phyloP scores from a whole-genome alignment of 2,888 invertebrate genomes.

The Suillia variegata region DNA sequence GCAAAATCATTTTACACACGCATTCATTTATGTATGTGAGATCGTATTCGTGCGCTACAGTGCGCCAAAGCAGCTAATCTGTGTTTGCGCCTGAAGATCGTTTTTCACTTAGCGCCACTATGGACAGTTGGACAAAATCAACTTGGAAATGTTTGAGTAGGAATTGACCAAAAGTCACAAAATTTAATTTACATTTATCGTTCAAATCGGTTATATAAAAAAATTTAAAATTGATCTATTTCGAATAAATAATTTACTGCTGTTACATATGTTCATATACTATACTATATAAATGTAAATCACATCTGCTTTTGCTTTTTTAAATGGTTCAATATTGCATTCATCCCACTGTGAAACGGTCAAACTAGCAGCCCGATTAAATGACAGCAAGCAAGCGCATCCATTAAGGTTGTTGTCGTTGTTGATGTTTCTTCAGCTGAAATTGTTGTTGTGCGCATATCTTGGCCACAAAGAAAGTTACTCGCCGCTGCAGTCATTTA shows the following conservation, averaged over 20 bases:
- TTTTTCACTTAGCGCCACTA: slow-evolving; percentile 3
- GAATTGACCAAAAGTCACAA: no score
- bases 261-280: no score
- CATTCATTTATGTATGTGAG: background rate
- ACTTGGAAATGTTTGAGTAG: no score
- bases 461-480: background rate
- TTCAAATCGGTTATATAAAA: no score
- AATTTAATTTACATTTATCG: no score
- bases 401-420: slow-evolving; percentile 19
- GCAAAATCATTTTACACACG: background rate
- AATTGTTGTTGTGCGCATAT: slow-evolving; percentile 12
- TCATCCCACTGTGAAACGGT: no score
- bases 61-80: background rate
- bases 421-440: slow-evolving; percentile 16
- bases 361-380: background rate
- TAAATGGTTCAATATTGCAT: no score
- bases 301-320: no score
- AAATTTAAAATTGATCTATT: no score
- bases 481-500: background rate
- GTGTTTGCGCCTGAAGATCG: background rate
- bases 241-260: no score
- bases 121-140: background rate
- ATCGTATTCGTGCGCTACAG: no score
- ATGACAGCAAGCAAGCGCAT: background rate
- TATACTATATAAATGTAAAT: no score